phyloP scores from a whole-genome alignment of 2,888 invertebrate genomes.

The Mythimna albipuncta region DNA sequence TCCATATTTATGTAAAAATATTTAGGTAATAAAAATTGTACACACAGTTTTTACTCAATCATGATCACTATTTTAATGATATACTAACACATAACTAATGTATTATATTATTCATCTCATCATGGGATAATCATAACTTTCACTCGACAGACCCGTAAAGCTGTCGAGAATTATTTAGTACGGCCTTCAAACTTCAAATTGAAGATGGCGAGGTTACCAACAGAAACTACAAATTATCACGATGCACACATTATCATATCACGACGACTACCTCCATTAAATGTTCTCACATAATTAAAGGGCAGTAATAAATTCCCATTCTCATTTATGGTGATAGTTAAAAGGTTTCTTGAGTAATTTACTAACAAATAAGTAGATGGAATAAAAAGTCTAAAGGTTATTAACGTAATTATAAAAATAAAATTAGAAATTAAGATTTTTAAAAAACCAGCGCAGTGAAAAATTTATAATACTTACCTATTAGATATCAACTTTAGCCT shows the following conservation, averaged over 20 bases:
- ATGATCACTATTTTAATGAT: background rate
- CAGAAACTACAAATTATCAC: conserved; percentile 13
- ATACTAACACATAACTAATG: background rate
- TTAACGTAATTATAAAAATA: conserved; percentile 2
- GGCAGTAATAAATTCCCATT: conserved; percentile 19
- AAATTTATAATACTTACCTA: too few species aligned
- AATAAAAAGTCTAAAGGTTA: conserved; percentile 1
- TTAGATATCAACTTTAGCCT: background rate
- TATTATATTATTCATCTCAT: conserved; percentile 4
- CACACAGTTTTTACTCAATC: background rate
- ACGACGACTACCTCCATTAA: conserved; percentile 9
- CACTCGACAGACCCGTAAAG: conserved; percentile 23
- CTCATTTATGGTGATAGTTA: conserved; percentile 14
- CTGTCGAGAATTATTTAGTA: conserved; percentile 50
- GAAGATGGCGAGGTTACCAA: conserved; percentile 22
- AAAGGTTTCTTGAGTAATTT: background rate
- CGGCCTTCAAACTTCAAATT: conserved; percentile 50
- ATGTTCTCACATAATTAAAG: conserved; percentile 26
- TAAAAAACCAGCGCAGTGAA: background rate
- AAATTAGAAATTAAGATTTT: background rate
- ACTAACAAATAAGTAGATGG: background rate
- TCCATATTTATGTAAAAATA: background rate
- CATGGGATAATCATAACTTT: conserved; percentile 49
- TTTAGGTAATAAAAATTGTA: background rate
- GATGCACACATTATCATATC: conserved; percentile 13